Conservation (phyloP, 2,888 invertebrate species). For the Keiferia lycopersicella region DNA sequence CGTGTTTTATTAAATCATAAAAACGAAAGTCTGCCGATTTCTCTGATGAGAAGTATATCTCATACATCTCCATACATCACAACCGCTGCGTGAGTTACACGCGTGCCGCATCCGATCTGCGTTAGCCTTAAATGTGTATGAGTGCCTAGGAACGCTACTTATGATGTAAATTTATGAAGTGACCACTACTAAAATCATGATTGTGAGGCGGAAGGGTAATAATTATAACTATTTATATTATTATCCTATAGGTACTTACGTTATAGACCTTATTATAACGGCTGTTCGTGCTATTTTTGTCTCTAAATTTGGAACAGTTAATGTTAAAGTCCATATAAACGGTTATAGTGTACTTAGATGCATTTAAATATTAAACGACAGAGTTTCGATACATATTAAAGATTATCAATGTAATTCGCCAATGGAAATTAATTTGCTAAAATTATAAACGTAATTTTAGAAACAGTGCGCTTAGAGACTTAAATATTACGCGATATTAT, state of each 20-base stretch:
- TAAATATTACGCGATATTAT: slow-evolving; percentile 54
- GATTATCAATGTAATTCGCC: slow-evolving; percentile 48
- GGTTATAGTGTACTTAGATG: slow-evolving; percentile 61
- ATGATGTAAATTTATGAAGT: slow-evolving; percentile 74
- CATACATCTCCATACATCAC: too few species aligned
- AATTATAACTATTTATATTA: slow-evolving; percentile 57
- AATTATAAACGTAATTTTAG: slow-evolving; percentile 54
- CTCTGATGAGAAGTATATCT: too few species aligned
- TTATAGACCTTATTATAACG: slow-evolving; percentile 53
- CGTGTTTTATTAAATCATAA: too few species aligned
- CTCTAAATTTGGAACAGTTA: slow-evolving; percentile 61
- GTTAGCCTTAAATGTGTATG: slow-evolving; percentile 65
- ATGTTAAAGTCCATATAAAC: slow-evolving; percentile 62
- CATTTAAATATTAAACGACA: slow-evolving; percentile 54
- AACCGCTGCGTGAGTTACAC: too few species aligned
- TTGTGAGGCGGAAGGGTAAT: slow-evolving; percentile 78
- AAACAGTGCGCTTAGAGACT: slow-evolving; percentile 74
- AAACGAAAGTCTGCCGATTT: too few species aligned
- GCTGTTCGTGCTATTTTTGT: slow-evolving; percentile 70
- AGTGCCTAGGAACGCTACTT: slow-evolving; percentile 79
- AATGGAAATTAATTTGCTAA: slow-evolving; percentile 61
- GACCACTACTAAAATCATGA: slow-evolving; percentile 74
- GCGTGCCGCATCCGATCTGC: too few species aligned
- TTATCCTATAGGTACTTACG: slow-evolving; percentile 65
- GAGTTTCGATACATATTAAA: slow-evolving; percentile 42